These are phyloP conservation scores for Acipenser ruthenus DNA, from an alignment of 2,797 vertebrate species.

Conservation along the genomic window DNA sequence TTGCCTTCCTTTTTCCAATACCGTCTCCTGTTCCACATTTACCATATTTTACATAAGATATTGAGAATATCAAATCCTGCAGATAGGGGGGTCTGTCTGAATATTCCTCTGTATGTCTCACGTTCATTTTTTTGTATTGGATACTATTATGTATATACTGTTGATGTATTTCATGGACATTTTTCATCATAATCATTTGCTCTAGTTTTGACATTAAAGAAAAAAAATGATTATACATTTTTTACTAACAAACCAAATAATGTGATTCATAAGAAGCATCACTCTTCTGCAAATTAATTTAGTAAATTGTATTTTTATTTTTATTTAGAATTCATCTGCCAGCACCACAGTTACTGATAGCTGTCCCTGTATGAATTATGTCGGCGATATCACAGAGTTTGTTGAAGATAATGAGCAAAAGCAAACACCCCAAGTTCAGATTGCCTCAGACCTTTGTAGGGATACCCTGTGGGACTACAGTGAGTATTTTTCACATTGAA, in stretches of 20 bases:
- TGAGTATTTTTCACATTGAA: constrained; percentile 44
- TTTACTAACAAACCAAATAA: constrained; percentile 17
- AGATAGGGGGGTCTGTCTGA: too few relatives aligned
- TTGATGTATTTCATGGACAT: too few relatives aligned
- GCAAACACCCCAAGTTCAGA: constrained; percentile 55
- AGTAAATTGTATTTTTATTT: constrained; percentile 33
- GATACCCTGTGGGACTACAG: constrained; percentile 55
- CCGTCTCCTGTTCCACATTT: too few relatives aligned
- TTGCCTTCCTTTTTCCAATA: too few relatives aligned
- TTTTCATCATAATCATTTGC: not conserved
- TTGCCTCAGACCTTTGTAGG: constrained; percentile 59
- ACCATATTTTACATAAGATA: too few relatives aligned
- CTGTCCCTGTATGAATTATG: constrained; percentile 66
- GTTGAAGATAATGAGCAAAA: constrained; percentile 64
- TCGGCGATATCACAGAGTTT: constrained; percentile 66
- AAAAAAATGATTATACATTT: constrained; percentile 18
- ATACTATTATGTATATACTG: too few relatives aligned
- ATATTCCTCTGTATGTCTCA: too few relatives aligned
- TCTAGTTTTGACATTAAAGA: constrained; percentile 31
- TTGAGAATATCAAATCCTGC: too few relatives aligned
- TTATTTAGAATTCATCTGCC: constrained; percentile 52
- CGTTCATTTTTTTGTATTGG: too few relatives aligned
- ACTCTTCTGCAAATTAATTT: too few relatives aligned
- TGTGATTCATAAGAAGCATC: constrained; percentile 37
- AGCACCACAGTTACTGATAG: constrained; percentile 46